phyloP scores from a whole-genome alignment of 2,797 vertebrate genomes.

The Hippopotamyrus pictus region DNA sequence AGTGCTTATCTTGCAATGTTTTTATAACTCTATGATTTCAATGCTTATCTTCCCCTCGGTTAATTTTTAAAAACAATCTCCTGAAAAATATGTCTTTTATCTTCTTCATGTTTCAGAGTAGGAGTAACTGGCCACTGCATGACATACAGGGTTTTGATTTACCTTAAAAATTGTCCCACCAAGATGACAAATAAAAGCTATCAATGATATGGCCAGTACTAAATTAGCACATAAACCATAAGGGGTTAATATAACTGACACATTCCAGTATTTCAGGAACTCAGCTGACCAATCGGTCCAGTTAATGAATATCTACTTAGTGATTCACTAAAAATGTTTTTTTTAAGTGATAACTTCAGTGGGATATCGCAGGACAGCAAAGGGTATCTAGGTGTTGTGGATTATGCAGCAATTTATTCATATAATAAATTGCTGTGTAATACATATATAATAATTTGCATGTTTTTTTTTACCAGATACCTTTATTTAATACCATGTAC shows the following conservation, averaged over 20 bases:
- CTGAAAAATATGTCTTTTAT: neutral
- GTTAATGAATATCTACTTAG: neutral
- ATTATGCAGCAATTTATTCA: neutral
- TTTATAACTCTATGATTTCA: neutral
- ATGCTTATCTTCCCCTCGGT: neutral
- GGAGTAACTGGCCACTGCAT: neutral
- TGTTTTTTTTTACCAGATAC: neutral
- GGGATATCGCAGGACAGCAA: neutral
- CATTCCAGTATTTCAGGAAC: neutral
- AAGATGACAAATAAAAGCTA: neutral
- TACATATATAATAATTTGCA: neutral
- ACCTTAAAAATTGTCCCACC: neutral
- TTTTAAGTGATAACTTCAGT: neutral
- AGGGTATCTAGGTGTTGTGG: neutral
- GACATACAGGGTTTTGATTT: neutral
- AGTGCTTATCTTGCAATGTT: neutral
- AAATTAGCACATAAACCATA: neutral
- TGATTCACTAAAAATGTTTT: neutral
- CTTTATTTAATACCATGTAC: neutral
- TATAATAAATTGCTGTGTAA: neutral
- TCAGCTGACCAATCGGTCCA: neutral
- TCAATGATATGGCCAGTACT: neutral
- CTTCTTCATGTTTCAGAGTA: neutral
- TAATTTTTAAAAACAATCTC: neutral
- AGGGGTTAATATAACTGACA: neutral